Evolutionary conservation across 2,888 invertebrate species (phyloP).

Genomic region (Copidosoma aretas): DNA sequence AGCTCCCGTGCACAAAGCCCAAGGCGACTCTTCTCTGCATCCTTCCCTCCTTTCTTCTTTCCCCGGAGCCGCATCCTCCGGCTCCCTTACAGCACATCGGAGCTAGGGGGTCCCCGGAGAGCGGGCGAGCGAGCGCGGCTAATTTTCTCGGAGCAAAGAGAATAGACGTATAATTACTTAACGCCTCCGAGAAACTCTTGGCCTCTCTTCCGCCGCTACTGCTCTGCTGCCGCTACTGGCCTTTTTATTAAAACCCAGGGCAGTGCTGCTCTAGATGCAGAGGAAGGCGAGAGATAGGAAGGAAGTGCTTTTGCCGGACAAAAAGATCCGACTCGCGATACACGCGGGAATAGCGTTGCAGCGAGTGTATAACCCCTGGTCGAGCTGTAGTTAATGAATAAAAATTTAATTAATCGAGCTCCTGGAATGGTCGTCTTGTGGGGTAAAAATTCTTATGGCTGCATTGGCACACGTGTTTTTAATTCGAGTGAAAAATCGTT

Average conservation of each 20-base stretch:
- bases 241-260: conserved; percentile 51
- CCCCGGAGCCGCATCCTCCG: not conserved
- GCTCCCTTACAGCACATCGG: not conserved
- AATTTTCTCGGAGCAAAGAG: conserved; percentile 60
- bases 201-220: conserved; percentile 5
- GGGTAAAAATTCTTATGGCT: not conserved
- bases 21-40: not conserved
- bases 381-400: conserved; percentile 24
- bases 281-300: not conserved
- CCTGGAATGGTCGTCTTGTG: not conserved
- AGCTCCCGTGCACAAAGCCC: conserved; percentile 45
- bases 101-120: conserved; percentile 25
- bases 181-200: conserved; percentile 56
- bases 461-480: too few relatives aligned
- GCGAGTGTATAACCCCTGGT: conserved; percentile 3
- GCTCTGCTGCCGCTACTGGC: conserved; percentile 14
- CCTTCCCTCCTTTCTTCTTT: not conserved
- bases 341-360: conserved; percentile 31
- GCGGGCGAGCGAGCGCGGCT: conserved; percentile 47
- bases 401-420: conserved; percentile 33
- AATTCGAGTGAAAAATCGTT: too few relatives aligned
- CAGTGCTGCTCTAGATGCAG: not conserved
- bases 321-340: conserved; percentile 35
- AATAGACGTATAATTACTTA: conserved; percentile 63
- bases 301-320: conserved; percentile 22